Percentiles rank a stretch among this genome's conserved stretches.
phyloP scores from a whole-genome alignment of 2,888 invertebrate species.

The Ypsolopha sequella region DNA sequence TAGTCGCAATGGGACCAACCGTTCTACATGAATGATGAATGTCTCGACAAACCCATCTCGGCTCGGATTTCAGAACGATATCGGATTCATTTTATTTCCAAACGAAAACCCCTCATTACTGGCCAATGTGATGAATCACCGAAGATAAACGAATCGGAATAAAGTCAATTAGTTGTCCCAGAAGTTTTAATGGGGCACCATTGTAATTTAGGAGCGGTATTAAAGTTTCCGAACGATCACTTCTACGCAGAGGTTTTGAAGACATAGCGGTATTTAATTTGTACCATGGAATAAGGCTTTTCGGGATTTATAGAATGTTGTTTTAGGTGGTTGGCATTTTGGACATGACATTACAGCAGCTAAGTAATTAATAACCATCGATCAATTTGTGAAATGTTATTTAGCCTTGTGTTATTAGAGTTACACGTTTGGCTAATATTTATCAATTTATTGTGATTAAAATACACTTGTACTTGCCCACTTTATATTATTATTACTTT shows the following conservation, averaged over 20 bases:
- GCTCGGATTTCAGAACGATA: conserved; percentile 61
- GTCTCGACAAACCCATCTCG: conserved; percentile 17
- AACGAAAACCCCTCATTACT: conserved; percentile 53
- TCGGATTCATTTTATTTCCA: conserved; percentile 52
- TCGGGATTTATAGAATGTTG: no score
- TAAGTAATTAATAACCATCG: no score
- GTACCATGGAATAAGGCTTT: no score
- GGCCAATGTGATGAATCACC: conserved; percentile 58
- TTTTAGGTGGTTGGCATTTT: no score
- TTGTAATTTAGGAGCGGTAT: not conserved
- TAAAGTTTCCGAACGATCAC: not conserved
- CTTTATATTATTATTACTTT: no score
- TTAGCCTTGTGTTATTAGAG: no score
- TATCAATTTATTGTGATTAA: no score
- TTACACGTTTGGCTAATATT: no score
- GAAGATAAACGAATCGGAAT: conserved; percentile 51
- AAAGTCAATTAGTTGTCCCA: conserved; percentile 21
- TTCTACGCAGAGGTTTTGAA: not conserved
- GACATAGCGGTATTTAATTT: not conserved
- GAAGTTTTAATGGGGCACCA: not conserved
- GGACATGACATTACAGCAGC: no score
- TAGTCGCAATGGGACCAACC: conserved; percentile 2
- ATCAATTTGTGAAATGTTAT: no score
- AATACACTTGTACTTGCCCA: no score
- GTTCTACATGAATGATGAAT: conserved; percentile 4